Evolutionary conservation across 1,140 invertebrate genomes (phyloP).

Genomic region (Chlorops oryzae): DNA sequence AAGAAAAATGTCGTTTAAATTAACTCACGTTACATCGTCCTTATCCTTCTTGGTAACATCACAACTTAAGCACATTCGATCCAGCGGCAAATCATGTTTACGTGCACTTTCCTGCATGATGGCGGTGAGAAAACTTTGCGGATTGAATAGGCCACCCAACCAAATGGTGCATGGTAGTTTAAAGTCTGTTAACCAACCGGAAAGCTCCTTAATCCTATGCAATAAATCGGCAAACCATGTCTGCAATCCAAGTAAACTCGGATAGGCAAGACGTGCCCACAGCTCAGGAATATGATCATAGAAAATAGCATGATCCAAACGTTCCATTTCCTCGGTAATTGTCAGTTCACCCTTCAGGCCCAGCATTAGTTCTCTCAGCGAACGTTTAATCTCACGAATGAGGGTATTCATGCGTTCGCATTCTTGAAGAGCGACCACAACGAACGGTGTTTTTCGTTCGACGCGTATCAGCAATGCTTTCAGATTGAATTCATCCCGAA

Average conservation of each 20-base stretch:
- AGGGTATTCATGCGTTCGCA: slow-evolving; percentile 92
- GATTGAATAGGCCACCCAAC: slow-evolving; percentile 94
- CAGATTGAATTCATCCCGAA: slow-evolving; percentile 87
- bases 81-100: slow-evolving; percentile 93
- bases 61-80: slow-evolving; percentile 92
- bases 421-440: slow-evolving; percentile 91
- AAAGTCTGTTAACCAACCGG: slow-evolving; percentile 75
- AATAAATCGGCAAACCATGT: slow-evolving; percentile 86
- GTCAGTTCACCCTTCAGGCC: slow-evolving; percentile 91
- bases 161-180: slow-evolving; percentile 79
- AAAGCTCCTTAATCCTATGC: slow-evolving; percentile 71
- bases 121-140: slow-evolving; percentile 92
- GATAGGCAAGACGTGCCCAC: slow-evolving; percentile 84
- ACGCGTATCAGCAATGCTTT: slow-evolving; percentile 79
- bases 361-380: slow-evolving; percentile 78
- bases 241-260: slow-evolving; percentile 73
- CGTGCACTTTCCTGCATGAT: slow-evolving; percentile 95
- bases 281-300: slow-evolving; percentile 77
- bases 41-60: slow-evolving; percentile 91
- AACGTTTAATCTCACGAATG: slow-evolving; percentile 72
- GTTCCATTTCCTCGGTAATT: slow-evolving; percentile 90
- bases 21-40: slow-evolving; percentile 70
- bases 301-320: slow-evolving; percentile 74
- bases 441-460: slow-evolving; percentile 86
- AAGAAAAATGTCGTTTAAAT: too few species aligned